phyloP scores from a whole-genome alignment of 2,888 invertebrate genomes.

The Schizotus pectinicornis region DNA sequence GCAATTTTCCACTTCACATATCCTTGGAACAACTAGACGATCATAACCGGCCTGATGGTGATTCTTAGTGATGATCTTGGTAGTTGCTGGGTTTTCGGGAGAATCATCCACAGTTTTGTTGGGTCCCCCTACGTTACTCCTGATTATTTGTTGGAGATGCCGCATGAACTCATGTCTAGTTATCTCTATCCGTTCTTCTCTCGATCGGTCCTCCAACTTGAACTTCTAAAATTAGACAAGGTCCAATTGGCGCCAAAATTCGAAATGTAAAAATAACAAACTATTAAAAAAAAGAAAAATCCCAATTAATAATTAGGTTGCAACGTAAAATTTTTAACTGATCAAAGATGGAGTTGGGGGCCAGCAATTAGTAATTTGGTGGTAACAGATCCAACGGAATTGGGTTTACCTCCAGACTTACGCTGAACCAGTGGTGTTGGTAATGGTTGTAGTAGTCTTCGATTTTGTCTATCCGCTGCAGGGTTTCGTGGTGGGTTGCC shows the following conservation, averaged over 20 bases:
- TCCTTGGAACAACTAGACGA: conserved; percentile 40
- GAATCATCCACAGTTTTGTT: conserved; percentile 42
- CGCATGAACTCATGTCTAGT: conserved; percentile 55
- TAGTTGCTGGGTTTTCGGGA: neutral
- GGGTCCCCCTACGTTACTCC: conserved; percentile 59
- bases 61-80: neutral
- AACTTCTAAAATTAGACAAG: conserved; percentile 47
- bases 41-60: conserved; percentile 33
- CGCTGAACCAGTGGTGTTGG: conserved; percentile 57
- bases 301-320: neutral
- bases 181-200: conserved; percentile 57
- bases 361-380: too few species aligned
- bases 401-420: conserved; percentile 53
- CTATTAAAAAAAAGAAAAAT: neutral
- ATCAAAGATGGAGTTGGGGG: too few species aligned
- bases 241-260: neutral
- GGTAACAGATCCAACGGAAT: too few species aligned
- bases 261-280: neutral
- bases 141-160: conserved; percentile 54
- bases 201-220: conserved; percentile 55
- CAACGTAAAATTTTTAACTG: neutral
- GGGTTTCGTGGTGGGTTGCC: conserved; percentile 54
- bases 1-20: conserved; percentile 46
- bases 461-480: conserved; percentile 54
- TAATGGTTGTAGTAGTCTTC: conserved; percentile 53